A percentile compares a stretch with the other conserved stretches of the same genome.
phyloP scores from a whole-genome alignment of 2,888 invertebrate genomes.

The Aethes cnicana region DNA sequence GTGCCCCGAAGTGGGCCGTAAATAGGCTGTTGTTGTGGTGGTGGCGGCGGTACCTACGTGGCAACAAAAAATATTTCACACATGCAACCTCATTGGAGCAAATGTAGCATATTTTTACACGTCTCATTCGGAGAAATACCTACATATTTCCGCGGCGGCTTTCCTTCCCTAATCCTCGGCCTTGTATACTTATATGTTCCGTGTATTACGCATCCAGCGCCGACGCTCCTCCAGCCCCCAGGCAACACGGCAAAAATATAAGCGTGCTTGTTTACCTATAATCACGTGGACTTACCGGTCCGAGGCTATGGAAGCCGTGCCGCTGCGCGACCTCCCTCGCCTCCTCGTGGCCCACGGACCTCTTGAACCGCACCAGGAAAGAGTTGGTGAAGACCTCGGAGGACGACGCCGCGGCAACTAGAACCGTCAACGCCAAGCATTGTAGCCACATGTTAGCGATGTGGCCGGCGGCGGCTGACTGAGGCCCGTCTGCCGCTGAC shows the following conservation, averaged over 20 bases:
- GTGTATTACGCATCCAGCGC: too few species aligned
- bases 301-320: constrained; percentile 96
- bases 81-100: too few species aligned
- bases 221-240: too few species aligned
- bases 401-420: constrained; percentile 66
- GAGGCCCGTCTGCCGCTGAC: constrained; percentile 64
- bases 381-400: constrained; percentile 96
- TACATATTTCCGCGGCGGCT: too few species aligned
- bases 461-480: constrained; percentile 74
- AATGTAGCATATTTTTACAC: too few species aligned
- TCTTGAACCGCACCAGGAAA: constrained; percentile 94
- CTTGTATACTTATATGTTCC: not conserved
- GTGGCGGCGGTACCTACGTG: too few species aligned
- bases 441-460: constrained; percentile 73
- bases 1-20: too few species aligned
- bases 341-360: constrained; percentile 88
- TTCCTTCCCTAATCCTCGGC: not conserved
- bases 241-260: constrained; percentile 27
- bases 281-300: constrained; percentile 92
- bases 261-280: constrained; percentile 65
- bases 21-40: too few species aligned
- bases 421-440: constrained; percentile 70
- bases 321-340: constrained; percentile 92
- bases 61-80: too few species aligned
- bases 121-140: too few species aligned